These are phyloP conservation scores for Synanthedon formicaeformis DNA, from an alignment of 2,888 invertebrate species.

Conservation along the genomic window DNA sequence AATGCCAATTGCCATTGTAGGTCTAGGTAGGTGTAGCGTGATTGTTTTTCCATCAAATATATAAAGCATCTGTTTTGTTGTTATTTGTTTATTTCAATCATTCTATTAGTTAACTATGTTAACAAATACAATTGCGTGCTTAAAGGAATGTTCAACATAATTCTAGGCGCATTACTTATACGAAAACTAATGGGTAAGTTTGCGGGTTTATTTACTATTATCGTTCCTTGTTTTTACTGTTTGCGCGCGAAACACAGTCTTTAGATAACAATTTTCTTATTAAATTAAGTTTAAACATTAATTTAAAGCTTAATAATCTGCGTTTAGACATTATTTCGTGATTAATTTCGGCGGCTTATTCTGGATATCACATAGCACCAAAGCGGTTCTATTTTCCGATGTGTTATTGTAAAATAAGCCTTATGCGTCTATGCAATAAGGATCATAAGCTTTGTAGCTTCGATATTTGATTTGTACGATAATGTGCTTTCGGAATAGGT, in stretches of 20 bases:
- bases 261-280: constrained; percentile 7
- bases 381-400: constrained; percentile 8
- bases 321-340: constrained; percentile 15
- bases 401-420: constrained; percentile 24
- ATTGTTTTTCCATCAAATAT: neutral
- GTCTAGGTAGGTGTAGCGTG: too few species aligned
- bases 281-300: neutral
- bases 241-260: constrained; percentile 32
- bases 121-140: too few species aligned
- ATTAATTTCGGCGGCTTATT: constrained; percentile 40
- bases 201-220: neutral
- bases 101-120: too few species aligned
- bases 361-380: constrained; percentile 30
- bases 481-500: constrained; percentile 36
- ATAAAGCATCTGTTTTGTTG: neutral
- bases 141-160: too few species aligned
- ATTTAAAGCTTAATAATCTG: constrained; percentile 7
- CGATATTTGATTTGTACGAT: constrained; percentile 13
- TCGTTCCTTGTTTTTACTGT: constrained; percentile 9
- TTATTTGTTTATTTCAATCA: too few species aligned
- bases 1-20: too few species aligned
- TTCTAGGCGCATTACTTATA: neutral
- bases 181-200: constrained; percentile 4
- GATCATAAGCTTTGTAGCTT: constrained; percentile 17
- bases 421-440: constrained; percentile 21